phyloP scores from a whole-genome alignment of 2,888 invertebrate species.

The Poecilobothrus nobilitatus region DNA sequence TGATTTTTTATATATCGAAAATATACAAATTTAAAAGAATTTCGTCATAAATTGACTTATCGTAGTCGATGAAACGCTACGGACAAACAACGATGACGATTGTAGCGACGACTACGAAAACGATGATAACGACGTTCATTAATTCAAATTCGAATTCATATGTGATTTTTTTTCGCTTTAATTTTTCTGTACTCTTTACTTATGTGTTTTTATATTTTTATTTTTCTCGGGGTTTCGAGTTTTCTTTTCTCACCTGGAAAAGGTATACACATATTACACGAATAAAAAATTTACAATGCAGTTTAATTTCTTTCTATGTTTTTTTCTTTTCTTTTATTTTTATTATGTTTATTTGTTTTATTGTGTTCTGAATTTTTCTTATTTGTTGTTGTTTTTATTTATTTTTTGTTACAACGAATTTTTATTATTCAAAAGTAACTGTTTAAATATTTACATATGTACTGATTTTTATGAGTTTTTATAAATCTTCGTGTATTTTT shows the following conservation, averaged over 20 bases:
- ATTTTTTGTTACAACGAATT: constrained; percentile 1
- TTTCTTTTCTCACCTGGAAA: constrained; percentile 2
- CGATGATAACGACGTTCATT: background rate
- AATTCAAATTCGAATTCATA: background rate
- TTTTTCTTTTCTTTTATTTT: background rate
- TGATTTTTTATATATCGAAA: too few species aligned
- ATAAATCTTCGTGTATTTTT: background rate
- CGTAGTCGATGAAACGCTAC: too few species aligned
- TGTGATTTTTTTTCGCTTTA: background rate
- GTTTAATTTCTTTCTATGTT: background rate
- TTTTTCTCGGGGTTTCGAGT: background rate
- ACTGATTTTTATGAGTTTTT: constrained; percentile 6
- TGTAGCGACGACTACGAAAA: too few species aligned
- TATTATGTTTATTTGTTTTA: background rate
- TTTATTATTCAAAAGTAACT: background rate
- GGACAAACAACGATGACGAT: constrained; percentile 2
- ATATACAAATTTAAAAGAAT: too few species aligned
- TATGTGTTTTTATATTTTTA: background rate
- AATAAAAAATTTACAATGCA: too few species aligned
- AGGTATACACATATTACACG: background rate
- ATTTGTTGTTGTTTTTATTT: background rate
- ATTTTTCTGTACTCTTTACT: background rate
- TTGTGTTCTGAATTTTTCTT: background rate
- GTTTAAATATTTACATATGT: constrained; percentile 6
- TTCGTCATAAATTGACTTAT: too few species aligned